Percentiles rank a stretch among this genome's conserved stretches.
Evolutionary conservation across 2,888 invertebrate genomes (phyloP).

Genomic region (Sicus ferrugineus): DNA sequence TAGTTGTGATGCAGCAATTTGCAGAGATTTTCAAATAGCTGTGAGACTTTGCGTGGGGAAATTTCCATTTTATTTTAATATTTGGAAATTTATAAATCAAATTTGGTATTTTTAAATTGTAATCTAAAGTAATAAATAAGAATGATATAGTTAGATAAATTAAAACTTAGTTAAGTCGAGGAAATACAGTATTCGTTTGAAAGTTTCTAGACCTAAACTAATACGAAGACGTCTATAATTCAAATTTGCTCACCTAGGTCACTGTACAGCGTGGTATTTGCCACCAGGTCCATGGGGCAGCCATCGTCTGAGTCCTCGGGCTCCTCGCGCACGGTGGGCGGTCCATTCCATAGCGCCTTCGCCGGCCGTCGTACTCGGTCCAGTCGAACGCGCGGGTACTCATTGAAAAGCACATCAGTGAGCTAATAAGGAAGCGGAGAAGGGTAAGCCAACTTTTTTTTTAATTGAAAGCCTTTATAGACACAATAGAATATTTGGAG

Average conservation of each 20-base stretch:
- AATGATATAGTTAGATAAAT: too few relatives aligned
- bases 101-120: too few relatives aligned
- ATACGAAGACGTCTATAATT: background rate
- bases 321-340: conserved; percentile 71
- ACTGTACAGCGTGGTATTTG: conserved; percentile 63
- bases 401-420: conserved; percentile 63
- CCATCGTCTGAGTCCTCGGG: conserved; percentile 66
- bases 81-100: too few relatives aligned
- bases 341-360: conserved; percentile 67
- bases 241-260: conserved; percentile 60
- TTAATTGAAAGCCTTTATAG: background rate
- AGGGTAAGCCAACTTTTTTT: conserved; percentile 14
- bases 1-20: too few relatives aligned
- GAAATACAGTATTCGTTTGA: too few relatives aligned
- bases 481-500: too few relatives aligned
- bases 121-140: too few relatives aligned
- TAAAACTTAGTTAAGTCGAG: too few relatives aligned
- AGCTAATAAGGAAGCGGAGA: conserved; percentile 52
- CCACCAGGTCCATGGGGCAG: conserved; percentile 59
- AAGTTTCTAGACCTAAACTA: too few relatives aligned
- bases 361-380: conserved; percentile 71
- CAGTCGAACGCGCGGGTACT: conserved; percentile 71
- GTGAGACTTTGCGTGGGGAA: too few relatives aligned
- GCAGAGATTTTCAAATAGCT: too few relatives aligned
- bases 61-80: too few relatives aligned